These are phyloP conservation scores for Meriones unguiculatus DNA, from an alignment of 2,113 vertebrate species.

Conservation along the genomic window DNA sequence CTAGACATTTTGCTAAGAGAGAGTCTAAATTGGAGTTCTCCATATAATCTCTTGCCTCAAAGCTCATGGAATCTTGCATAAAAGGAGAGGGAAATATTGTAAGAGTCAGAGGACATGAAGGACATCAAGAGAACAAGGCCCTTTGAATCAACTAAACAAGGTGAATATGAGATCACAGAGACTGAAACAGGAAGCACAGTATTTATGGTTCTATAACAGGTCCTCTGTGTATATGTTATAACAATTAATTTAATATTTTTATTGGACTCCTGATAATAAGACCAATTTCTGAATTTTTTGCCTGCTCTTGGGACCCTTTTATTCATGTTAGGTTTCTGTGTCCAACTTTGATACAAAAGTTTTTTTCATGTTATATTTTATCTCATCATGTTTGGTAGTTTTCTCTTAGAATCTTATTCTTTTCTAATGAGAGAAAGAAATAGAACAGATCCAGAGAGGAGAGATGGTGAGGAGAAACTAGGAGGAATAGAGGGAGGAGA, in stretches of 20 bases:
- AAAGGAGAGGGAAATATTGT: background rate
- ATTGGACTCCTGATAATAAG: background rate
- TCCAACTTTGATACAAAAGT: background rate
- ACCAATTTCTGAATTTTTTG: background rate
- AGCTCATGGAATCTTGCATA: background rate
- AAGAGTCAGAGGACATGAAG: background rate
- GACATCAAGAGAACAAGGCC: background rate
- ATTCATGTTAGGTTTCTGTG: background rate
- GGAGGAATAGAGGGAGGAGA: background rate
- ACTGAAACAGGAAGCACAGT: background rate
- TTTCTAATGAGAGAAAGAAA: background rate
- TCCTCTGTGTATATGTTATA: background rate
- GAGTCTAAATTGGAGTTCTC: background rate
- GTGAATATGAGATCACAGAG: background rate
- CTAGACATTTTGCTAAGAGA: background rate
- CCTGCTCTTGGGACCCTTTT: background rate
- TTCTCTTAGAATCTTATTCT: background rate
- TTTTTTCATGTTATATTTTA: background rate
- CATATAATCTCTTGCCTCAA: background rate
- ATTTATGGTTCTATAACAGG: background rate
- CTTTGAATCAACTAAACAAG: background rate
- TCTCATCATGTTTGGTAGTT: background rate
- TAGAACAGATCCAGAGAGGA: background rate
- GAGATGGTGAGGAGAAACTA: background rate
- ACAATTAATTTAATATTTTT: background rate